Conservation (phyloP, 2,113 vertebrate genomes). For the Pandion haliaetus region DNA sequence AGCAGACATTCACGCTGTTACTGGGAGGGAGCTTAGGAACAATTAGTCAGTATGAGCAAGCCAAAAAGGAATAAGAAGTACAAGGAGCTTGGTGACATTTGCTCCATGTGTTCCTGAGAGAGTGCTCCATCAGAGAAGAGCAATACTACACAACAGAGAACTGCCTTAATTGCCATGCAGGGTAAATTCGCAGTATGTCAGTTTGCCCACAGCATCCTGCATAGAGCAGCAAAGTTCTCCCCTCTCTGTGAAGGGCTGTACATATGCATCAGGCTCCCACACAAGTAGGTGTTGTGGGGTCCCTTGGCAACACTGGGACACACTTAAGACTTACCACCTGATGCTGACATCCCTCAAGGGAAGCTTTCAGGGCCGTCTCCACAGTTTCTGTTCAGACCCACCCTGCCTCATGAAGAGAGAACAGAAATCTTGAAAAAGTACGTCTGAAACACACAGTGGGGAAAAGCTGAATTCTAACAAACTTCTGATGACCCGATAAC, state of each 20-base stretch:
- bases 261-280: not conserved
- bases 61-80: not conserved
- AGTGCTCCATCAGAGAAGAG: not conserved
- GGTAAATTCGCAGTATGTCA: not conserved
- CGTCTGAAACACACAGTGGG: not conserved
- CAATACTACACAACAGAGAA: not conserved
- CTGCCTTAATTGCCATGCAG: not conserved
- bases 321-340: not conserved
- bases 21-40: not conserved
- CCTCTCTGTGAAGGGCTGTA: not conserved
- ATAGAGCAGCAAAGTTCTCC: not conserved
- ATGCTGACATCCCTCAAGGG: not conserved
- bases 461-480: conserved; percentile 8
- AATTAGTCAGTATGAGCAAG: not conserved
- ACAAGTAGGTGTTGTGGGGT: not conserved
- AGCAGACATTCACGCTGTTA: not conserved
- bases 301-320: not conserved
- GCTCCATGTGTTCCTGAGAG: not conserved
- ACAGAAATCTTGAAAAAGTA: not conserved
- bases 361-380: not conserved
- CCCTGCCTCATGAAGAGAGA: not conserved
- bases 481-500: not conserved
- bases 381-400: not conserved
- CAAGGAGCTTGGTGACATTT: not conserved
- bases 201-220: not conserved